Evolutionary conservation across 2,888 invertebrate species (phyloP).

Genomic region (Pheosia gnoma): DNA sequence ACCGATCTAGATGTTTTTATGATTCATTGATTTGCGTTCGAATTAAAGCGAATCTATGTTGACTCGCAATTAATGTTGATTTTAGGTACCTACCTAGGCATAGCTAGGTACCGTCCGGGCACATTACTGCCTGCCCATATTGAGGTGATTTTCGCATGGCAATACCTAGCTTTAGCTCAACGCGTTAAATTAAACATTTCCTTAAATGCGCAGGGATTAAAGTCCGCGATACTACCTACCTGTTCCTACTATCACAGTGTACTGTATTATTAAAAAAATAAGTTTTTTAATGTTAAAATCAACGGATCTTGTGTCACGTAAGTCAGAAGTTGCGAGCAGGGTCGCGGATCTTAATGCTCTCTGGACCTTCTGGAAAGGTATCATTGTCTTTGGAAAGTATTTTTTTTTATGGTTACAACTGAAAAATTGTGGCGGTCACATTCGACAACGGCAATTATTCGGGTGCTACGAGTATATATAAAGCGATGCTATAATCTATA

Average conservation of each 20-base stretch:
- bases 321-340: background rate
- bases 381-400: slow-evolving; percentile 23
- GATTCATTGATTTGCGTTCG: background rate
- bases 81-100: background rate
- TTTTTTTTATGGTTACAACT: slow-evolving; percentile 27
- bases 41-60: background rate
- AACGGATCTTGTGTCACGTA: too few species aligned
- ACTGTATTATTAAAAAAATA: too few species aligned
- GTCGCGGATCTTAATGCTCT: slow-evolving; percentile 12
- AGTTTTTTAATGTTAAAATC: too few species aligned
- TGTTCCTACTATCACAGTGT: too few species aligned
- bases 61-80: background rate
- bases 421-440: background rate
- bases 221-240: too few species aligned
- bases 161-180: too few species aligned
- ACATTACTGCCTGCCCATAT: too few species aligned
- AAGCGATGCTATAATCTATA: too few species aligned
- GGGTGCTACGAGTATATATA: background rate
- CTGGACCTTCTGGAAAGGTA: slow-evolving; percentile 9
- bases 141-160: too few species aligned
- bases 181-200: too few species aligned
- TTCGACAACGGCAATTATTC: background rate
- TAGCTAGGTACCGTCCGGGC: too few species aligned
- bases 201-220: too few species aligned
- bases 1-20: background rate